Evolutionary conservation across 2,113 vertebrate genomes (phyloP).

Genomic region (Falcunculus frontatus): DNA sequence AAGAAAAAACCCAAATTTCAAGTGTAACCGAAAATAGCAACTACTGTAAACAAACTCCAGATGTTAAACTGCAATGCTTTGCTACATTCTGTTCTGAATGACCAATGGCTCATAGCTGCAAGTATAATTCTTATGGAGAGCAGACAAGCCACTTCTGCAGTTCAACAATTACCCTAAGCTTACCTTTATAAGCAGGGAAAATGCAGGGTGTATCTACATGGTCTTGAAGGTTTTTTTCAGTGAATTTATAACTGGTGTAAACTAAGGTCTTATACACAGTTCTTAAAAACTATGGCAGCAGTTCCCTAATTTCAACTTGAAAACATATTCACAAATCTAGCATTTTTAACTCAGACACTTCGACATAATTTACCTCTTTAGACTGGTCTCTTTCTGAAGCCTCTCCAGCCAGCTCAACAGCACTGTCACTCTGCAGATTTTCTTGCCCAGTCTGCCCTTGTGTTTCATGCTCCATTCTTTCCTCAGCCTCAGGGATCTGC

Average conservation of each 20-base stretch:
- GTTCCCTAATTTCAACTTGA: neutral
- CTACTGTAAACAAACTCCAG: neutral
- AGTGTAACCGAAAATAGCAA: neutral
- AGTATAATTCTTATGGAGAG: neutral
- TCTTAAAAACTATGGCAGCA: neutral
- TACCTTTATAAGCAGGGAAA: neutral
- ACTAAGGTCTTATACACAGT: neutral
- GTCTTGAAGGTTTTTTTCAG: neutral
- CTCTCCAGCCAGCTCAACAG: conserved; percentile 88
- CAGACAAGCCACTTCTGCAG: neutral
- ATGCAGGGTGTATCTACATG: neutral
- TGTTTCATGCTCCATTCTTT: conserved; percentile 83
- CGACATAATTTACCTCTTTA: conserved; percentile 81
- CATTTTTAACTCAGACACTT: neutral
- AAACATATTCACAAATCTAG: neutral
- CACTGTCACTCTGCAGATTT: conserved; percentile 86
- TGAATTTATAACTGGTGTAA: neutral
- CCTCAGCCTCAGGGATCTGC: conserved; percentile 68
- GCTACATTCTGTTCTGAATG: neutral
- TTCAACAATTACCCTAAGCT: neutral
- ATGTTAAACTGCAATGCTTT: neutral
- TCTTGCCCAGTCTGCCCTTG: conserved; percentile 85
- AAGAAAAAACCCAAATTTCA: neutral
- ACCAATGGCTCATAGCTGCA: neutral
- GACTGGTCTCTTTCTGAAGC: conserved; percentile 85